Evolutionary conservation across 2,797 vertebrate species (phyloP), one percentile per base, ranked within the genome.

Genomic region (Amblyopsis hoosieri): DNA sequence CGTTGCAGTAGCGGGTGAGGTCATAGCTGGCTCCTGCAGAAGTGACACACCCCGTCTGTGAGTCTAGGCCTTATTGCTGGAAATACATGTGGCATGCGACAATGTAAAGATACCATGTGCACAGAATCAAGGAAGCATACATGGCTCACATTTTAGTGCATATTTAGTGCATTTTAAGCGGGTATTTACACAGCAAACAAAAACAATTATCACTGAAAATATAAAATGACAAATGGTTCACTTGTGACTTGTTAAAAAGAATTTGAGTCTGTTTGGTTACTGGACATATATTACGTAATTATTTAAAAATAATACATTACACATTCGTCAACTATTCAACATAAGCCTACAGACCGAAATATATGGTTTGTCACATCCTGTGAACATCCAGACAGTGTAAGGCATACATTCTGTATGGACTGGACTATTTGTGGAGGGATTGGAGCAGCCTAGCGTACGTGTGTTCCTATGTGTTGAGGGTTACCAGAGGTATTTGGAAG

Each of bases 11-110:
- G 72, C 5, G 62, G 61, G 74, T 90, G 88, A 89, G 75, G 77
- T 92, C 85, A 92, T 83, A 47, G 29, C 62, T 85, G 86, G 82
- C 84, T 82, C 73, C 78, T 63, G 71, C 51, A 17, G 54, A 61
- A 23, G 64, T 88, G 81, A 85, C 73, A 70, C 70, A 74, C 71
- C 53, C 67, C 1, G 83, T 86, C 85, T 89, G 76, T 65, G 75
- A 79, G 88, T 89, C 67, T 72, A 51, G 53, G 48, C 46, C 23
- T 78, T 69, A 80, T 47, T 62, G 12, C 62, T 59, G n/a, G 52
- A 80, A 76, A 83, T 71, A 74, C 54, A 50, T 53, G 54, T 47
- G 62, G 55, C 64, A 54, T 49, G 23, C 17, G 67, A 54, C 23
- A 55, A 76, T 33, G 52, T 17, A 62, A 4, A 57, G 37, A 61